A percentile compares a stretch with the other conserved stretches of the same genome.
Conservation (phyloP, 1,140 invertebrate species). For the Pogonomyrmex californicus region DNA sequence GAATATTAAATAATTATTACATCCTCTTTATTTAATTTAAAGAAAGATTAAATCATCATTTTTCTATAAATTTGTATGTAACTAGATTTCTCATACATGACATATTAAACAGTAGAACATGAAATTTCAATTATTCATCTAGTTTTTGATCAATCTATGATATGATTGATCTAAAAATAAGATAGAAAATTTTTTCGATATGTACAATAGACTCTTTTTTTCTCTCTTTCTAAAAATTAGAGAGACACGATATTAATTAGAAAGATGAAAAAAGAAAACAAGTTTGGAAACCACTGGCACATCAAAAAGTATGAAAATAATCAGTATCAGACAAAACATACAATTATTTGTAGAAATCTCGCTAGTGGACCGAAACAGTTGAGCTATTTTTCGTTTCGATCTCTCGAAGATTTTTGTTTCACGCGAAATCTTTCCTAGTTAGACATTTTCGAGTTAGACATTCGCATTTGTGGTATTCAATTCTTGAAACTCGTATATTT, state of each 20-base stretch:
- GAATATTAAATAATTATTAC: background rate
- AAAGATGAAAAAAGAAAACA: background rate
- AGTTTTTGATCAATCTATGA: background rate
- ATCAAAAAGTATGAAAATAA: conserved; percentile 33
- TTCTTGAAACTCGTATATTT: background rate
- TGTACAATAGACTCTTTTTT: background rate
- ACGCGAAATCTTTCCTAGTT: background rate
- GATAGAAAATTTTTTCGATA: background rate
- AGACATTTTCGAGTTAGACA: background rate
- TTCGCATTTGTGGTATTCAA: background rate
- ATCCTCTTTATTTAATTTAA: conserved; percentile 2
- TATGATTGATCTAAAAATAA: background rate
- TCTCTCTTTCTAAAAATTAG: background rate
- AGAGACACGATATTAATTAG: background rate
- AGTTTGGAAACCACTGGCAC: conserved; percentile 23
- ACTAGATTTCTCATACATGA: background rate
- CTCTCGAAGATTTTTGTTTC: conserved; percentile 18
- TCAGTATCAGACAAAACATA: conserved; percentile 73
- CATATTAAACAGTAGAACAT: background rate
- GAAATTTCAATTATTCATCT: background rate
- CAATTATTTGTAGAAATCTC: conserved; percentile 70
- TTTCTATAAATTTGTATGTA: background rate
- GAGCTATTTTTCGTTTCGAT: conserved; percentile 44
- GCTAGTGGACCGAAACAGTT: conserved; percentile 80
- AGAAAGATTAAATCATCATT: background rate